Percentiles rank a stretch among this genome's conserved stretches.
Evolutionary conservation across 1,140 invertebrate genomes (phyloP).

Genomic region (Drusus annulatus): DNA sequence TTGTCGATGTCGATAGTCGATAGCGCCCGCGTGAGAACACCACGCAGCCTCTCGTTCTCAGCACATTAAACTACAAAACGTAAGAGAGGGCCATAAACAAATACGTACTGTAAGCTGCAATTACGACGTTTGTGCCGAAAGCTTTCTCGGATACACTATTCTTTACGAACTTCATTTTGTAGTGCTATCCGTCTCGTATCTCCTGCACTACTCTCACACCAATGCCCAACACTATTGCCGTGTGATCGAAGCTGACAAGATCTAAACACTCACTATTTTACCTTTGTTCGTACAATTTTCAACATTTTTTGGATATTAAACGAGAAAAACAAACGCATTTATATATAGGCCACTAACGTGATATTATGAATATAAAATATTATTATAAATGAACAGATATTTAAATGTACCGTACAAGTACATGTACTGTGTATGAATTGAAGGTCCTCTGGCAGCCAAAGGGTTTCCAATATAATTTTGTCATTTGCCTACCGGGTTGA

Average conservation of each 20-base stretch:
- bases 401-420: not conserved
- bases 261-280: not conserved
- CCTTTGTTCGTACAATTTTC: constrained; percentile 19
- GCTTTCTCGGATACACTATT: constrained; percentile 44
- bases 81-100: constrained; percentile 47
- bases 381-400: constrained; percentile 26
- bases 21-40: constrained; percentile 39
- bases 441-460: constrained; percentile 2
- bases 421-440: not conserved
- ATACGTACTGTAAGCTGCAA: constrained; percentile 52
- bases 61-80: constrained; percentile 20
- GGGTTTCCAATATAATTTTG: constrained; percentile 11
- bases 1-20: no score
- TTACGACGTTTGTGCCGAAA: constrained; percentile 53
- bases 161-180: not conserved
- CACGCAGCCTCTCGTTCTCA: constrained; percentile 23
- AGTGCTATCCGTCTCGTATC: constrained; percentile 8
- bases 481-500: constrained; percentile 40
- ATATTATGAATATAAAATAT: constrained; percentile 8
- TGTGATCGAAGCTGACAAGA: not conserved
- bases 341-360: not conserved
- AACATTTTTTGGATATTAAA: not conserved
- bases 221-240: not conserved
- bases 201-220: not conserved
- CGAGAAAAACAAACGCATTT: not conserved